Percentiles rank a stretch among this genome's conserved stretches.
Evolutionary conservation across 2,888 invertebrate genomes (phyloP).

Genomic region (Melitaea athalia): DNA sequence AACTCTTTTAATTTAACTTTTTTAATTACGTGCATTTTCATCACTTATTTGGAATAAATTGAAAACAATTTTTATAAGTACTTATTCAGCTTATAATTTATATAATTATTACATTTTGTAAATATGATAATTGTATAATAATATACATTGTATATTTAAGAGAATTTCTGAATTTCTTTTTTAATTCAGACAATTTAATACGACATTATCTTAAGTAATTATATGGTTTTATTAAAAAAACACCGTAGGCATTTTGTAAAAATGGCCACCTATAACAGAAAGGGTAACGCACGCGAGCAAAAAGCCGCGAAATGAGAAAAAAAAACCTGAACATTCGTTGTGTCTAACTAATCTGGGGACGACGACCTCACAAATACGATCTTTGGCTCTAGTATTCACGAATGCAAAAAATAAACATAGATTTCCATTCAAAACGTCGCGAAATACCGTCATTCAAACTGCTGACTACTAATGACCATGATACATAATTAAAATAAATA

Average conservation of each 20-base stretch:
- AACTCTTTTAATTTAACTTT: neutral
- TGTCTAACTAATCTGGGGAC: slow-evolving; percentile 70
- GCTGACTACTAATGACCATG: neutral
- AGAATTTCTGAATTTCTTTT: too few species aligned
- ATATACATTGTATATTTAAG: neutral
- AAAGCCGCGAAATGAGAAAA: slow-evolving; percentile 59
- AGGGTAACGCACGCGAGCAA: slow-evolving; percentile 74
- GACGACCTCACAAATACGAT: slow-evolving; percentile 68
- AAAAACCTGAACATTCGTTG: slow-evolving; percentile 56
- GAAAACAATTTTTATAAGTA: too few species aligned
- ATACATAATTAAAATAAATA: neutral
- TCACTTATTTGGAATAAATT: too few species aligned
- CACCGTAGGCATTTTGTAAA: neutral
- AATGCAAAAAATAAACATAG: slow-evolving; percentile 51
- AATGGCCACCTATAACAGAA: slow-evolving; percentile 33
- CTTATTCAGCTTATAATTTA: too few species aligned
- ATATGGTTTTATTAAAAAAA: slow-evolving; percentile 1
- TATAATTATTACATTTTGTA: too few species aligned
- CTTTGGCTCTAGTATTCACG: slow-evolving; percentile 49
- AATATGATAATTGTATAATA: too few species aligned
- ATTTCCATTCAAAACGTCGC: slow-evolving; percentile 44
- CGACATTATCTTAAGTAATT: neutral
- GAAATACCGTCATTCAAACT: slow-evolving; percentile 39
- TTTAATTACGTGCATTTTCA: too few species aligned
- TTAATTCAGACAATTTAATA: too few species aligned